Conservation (phyloP, 2,888 invertebrate species). For the Atrina japonica region DNA sequence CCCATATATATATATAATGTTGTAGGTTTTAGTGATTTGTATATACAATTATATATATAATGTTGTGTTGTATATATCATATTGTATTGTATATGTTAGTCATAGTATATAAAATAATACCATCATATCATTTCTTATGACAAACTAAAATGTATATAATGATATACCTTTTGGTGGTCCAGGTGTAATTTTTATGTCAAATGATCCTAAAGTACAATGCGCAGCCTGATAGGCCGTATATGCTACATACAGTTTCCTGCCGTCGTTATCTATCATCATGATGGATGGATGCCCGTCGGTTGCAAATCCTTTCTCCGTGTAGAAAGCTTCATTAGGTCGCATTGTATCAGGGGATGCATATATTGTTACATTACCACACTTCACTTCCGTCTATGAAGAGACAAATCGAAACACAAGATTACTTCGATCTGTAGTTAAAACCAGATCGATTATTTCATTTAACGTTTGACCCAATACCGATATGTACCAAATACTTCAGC, state of each 20-base stretch:
- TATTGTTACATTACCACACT: not conserved
- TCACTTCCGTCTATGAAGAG: not conserved
- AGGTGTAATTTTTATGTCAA: too few species aligned
- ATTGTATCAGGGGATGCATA: not conserved
- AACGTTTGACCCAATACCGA: too few species aligned
- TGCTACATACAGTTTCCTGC: too few species aligned
- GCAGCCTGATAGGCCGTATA: too few species aligned
- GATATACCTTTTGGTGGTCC: too few species aligned
- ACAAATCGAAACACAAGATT: not conserved
- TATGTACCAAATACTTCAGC: too few species aligned
- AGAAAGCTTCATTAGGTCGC: slow-evolving; percentile 5
- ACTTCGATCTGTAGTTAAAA: not conserved
- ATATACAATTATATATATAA: too few species aligned
- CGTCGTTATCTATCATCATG: too few species aligned
- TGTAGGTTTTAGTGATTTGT: too few species aligned
- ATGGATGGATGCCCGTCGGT: not conserved
- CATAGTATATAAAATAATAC: not conserved
- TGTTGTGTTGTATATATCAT: not conserved
- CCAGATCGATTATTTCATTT: not conserved
- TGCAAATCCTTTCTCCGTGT: not conserved
- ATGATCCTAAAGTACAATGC: too few species aligned
- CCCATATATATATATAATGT: too few species aligned
- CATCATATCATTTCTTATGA: not conserved
- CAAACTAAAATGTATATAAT: too few species aligned
- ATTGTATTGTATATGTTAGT: not conserved